Evolutionary conservation across 92 coral and sea anemone species (phyloP).

Genomic region (Phymanthus crucifer): DNA sequence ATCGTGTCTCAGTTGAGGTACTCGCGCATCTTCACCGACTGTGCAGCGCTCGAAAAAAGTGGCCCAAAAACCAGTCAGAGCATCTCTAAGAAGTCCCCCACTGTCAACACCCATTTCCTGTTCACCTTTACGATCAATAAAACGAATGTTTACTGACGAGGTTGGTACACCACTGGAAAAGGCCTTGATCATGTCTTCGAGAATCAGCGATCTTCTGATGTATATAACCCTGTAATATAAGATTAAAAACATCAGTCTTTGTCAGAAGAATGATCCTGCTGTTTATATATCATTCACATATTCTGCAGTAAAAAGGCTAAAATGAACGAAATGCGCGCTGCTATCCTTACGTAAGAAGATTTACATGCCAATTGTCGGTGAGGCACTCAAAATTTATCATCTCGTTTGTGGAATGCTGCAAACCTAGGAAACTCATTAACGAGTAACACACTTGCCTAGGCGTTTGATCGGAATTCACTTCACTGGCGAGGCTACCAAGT

Average conservation of each 20-base stretch:
- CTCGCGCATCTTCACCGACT: constrained; percentile 14
- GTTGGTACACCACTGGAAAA: constrained; percentile 10
- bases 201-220: constrained; percentile 14
- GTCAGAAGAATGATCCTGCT: neutral
- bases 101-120: constrained; percentile 4
- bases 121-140: constrained; percentile 8
- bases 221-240: neutral
- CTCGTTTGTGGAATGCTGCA: too few species aligned
- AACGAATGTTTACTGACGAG: constrained; percentile 3
- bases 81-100: constrained; percentile 9
- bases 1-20: constrained; percentile 16
- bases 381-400: too few species aligned
- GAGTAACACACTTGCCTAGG: too few species aligned
- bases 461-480: too few species aligned
- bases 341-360: too few species aligned
- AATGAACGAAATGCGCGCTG: too few species aligned
- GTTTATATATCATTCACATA: neutral
- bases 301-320: neutral
- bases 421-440: too few species aligned
- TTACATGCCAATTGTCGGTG: too few species aligned
- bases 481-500: too few species aligned
- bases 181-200: constrained; percentile 13
- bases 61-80: constrained; percentile 3
- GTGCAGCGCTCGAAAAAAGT: constrained; percentile 7
- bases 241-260: neutral